phyloP scores from a whole-genome alignment of 2,888 invertebrate species.

The Drosophila recens region DNA sequence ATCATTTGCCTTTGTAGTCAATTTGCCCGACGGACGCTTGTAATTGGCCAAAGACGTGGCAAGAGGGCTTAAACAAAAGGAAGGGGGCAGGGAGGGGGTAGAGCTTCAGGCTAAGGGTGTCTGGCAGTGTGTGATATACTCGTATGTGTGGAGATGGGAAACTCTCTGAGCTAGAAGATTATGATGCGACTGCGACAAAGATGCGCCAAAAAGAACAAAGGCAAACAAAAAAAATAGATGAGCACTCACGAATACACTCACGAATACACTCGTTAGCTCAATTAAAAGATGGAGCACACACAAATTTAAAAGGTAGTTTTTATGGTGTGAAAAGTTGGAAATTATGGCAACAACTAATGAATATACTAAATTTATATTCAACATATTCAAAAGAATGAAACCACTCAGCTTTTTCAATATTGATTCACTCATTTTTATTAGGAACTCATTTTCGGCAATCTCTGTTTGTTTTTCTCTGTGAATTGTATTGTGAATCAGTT shows the following conservation, averaged over 20 bases:
- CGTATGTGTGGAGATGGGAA: slow-evolving; percentile 23
- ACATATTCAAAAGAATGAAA: background rate
- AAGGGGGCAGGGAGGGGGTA: background rate
- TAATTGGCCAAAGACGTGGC: slow-evolving; percentile 57
- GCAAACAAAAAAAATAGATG: slow-evolving; percentile 11
- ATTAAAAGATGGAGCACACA: slow-evolving; percentile 44
- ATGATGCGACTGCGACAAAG: slow-evolving; percentile 56
- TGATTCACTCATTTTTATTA: too few relatives aligned
- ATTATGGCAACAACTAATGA: background rate
- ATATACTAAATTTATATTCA: background rate
- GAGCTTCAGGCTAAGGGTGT: slow-evolving; percentile 1
- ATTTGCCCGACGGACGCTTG: slow-evolving; percentile 50
- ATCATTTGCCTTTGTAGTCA: slow-evolving; percentile 75
- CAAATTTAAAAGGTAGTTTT: slow-evolving; percentile 4
- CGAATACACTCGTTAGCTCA: slow-evolving; percentile 37
- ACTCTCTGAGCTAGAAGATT: slow-evolving; percentile 72
- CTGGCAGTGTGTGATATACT: slow-evolving; percentile 1
- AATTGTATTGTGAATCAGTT: background rate
- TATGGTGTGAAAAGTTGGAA: background rate
- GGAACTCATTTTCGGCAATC: background rate
- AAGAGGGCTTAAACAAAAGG: background rate
- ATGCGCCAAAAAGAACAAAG: slow-evolving; percentile 56
- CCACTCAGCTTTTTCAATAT: background rate
- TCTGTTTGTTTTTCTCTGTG: too few relatives aligned
- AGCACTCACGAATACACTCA: slow-evolving; percentile 6